Conservation (phyloP, 1,140 invertebrate species). For the Zelostemma sp. region DNA sequence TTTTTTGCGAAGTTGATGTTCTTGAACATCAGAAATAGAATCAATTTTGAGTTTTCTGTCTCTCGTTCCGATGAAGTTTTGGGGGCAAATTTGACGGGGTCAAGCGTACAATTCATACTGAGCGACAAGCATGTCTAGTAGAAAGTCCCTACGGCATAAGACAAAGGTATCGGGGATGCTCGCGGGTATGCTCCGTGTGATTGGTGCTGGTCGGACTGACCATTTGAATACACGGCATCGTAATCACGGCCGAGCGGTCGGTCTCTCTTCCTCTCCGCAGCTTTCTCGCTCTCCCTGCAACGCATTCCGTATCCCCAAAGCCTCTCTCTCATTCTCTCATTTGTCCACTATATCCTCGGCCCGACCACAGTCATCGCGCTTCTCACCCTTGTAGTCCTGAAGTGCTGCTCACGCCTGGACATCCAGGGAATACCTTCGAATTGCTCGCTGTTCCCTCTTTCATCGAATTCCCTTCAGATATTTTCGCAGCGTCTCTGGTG, state of each 20-base stretch:
- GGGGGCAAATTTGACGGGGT: conserved; percentile 12
- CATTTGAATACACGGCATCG: conserved; percentile 70
- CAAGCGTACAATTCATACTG: conserved; percentile 43
- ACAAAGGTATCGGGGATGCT: conserved; percentile 66
- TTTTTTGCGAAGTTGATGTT: too few species aligned
- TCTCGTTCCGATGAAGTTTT: too few species aligned
- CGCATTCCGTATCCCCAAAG: conserved; percentile 24
- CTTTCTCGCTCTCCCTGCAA: conserved; percentile 32
- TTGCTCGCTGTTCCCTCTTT: conserved; percentile 38
- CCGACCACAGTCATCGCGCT: conserved; percentile 57
- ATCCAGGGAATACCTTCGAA: conserved; percentile 62
- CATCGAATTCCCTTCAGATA: conserved; percentile 30
- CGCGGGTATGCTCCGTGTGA: conserved; percentile 65
- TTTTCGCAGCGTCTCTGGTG: conserved; percentile 22
- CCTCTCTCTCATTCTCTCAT: conserved; percentile 50
- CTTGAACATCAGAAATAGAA: too few species aligned
- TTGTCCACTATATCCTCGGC: conserved; percentile 51
- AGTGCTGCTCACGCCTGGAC: conserved; percentile 38
- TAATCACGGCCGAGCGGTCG: conserved; percentile 64
- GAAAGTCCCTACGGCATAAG: conserved; percentile 64
- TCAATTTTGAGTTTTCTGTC: too few species aligned
- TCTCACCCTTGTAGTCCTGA: conserved; percentile 51
- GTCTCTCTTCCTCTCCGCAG: conserved; percentile 46
- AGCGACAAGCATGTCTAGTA: conserved; percentile 41
- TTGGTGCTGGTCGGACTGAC: conserved; percentile 68